Percentiles rank a stretch among this genome's conserved stretches.
Evolutionary conservation across 2,888 invertebrate species (phyloP).

Genomic region (Drosophila formosana): DNA sequence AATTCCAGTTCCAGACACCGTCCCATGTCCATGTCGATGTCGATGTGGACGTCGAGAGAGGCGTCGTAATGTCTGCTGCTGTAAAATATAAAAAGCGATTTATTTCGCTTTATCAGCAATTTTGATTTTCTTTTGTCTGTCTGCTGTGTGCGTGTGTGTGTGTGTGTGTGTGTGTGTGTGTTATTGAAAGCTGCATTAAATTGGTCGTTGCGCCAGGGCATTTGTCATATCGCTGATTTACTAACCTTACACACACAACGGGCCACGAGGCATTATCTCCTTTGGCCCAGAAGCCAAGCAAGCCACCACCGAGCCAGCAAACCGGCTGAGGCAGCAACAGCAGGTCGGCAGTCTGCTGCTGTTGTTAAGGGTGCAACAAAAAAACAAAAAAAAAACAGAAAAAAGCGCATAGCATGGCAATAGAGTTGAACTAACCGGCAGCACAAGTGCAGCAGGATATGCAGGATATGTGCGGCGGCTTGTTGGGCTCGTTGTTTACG

Average conservation of each 20-base stretch:
- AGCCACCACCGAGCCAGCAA: background rate
- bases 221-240: conserved; percentile 77
- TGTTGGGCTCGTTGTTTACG: conserved; percentile 34
- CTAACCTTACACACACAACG: conserved; percentile 63
- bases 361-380: conserved; percentile 51
- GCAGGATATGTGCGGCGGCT: conserved; percentile 43
- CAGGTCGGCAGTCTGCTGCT: background rate
- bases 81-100: conserved; percentile 61
- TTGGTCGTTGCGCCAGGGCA: conserved; percentile 46
- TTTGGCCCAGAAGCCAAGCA: conserved; percentile 42
- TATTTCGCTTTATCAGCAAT: conserved; percentile 76
- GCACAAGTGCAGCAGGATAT: conserved; percentile 53
- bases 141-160: background rate
- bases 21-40: background rate
- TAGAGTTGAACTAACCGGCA: conserved; percentile 46
- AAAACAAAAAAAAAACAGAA: conserved; percentile 6
- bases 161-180: conserved; percentile 1
- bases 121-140: conserved; percentile 62
- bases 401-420: conserved; percentile 47
- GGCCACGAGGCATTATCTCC: conserved; percentile 61
- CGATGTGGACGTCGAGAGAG: background rate
- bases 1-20: conserved; percentile 58
- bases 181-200: conserved; percentile 58
- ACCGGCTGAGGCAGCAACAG: conserved; percentile 2
- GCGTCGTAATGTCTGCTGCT: conserved; percentile 62